phyloP scores from a whole-genome alignment of 2,113 vertebrate species.

The Hypomesus transpacificus region DNA sequence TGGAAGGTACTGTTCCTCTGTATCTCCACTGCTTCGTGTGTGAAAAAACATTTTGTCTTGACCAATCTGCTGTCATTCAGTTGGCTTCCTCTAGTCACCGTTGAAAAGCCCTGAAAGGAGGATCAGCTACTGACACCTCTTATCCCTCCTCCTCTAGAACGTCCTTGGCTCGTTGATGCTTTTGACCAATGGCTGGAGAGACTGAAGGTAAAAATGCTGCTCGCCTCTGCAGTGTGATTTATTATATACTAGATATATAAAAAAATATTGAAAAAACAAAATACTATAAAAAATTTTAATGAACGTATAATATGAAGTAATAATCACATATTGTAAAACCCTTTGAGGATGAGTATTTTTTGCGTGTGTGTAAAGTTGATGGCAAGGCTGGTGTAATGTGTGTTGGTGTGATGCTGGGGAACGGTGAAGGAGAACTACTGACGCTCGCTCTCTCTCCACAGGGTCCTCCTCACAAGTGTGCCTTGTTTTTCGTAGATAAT shows the following conservation, averaged over 20 bases:
- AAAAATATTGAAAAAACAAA: not conserved
- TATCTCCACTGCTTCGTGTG: too few relatives aligned
- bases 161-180: conserved; percentile 92
- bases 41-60: not conserved
- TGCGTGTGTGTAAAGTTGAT: too few relatives aligned
- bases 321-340: too few relatives aligned
- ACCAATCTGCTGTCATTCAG: not conserved
- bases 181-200: conserved; percentile 86
- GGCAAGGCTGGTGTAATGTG: too few relatives aligned
- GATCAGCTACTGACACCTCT: not conserved
- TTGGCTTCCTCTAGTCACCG: not conserved
- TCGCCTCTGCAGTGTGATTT: conserved; percentile 8
- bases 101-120: too few relatives aligned
- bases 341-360: too few relatives aligned
- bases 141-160: conserved; percentile 68
- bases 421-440: too few relatives aligned
- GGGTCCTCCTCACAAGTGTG: conserved; percentile 99
- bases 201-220: conserved; percentile 77
- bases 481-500: conserved; percentile 99
- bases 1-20: conserved; percentile 80
- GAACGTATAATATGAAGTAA: too few relatives aligned
- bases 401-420: too few relatives aligned
- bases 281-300: too few relatives aligned
- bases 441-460: conserved; percentile 81
- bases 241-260: not conserved